Base-by-base conservation (phyloP, 2,888 invertebrate species). In the Cataglyphis rosenhaueri region DNA sequence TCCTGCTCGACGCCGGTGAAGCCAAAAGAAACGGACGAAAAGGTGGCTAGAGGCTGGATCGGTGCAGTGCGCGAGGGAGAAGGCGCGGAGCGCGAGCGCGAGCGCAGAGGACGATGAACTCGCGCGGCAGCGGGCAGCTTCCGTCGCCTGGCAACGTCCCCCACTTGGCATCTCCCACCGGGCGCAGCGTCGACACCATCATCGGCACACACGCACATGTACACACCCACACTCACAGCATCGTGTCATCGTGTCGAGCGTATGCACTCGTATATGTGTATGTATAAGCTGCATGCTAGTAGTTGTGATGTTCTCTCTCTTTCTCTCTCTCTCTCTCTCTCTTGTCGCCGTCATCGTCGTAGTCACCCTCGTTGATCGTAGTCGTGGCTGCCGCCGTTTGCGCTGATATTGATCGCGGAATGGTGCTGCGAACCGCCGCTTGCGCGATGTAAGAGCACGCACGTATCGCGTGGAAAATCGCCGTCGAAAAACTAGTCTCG, bases 61-160 rank as follows among this genome's bases (percentile, higher is more conserved):
- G 92, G 94, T 94, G 95, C 94, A 94, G 6, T 84, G 93, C 92
- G 94, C 94, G 93, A 90, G 92, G 92, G 92, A 93, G 92, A 95
- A 93, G 38, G 9, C 38, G 38, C 38, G 25, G 35, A 35, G 88
- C 88, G 88, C 87, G 35, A 35, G 88, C 88, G 88, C 87, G 73
- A 44, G 12, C 41, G 38, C 61, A 88, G 92, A 93, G 95, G 95
- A 93, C 95, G 95, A 95, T 93, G 94, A 93, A 94, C 94, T 91
- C 93, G 86, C 85, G 79, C 87, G 86, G 92, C 92, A 91, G 95
- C 95, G 95, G 96, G 94, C 93, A 93, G 94, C 94, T 93, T 94
- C 94, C 95, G 95, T 94, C 94, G 95, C 94, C 89, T 93, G 94
- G 95, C 95, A 95, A 95, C 94, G 92, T 93, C 95, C 93, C 93